Conservation (phyloP, 2,888 invertebrate species). For the Bruchidius siliquastri region DNA sequence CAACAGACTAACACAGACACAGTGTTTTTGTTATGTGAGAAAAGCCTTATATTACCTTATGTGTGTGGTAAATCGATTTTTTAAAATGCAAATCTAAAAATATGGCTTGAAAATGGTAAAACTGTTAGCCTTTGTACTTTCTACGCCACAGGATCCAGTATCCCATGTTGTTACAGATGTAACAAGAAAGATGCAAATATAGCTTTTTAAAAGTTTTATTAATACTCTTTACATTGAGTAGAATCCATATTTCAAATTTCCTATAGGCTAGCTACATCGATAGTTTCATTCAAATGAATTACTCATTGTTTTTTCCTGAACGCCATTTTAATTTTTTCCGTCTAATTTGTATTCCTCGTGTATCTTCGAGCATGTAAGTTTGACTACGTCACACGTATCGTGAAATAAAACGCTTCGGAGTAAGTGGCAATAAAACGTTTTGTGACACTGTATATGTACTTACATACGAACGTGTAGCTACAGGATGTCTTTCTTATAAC, state of each 20-base stretch:
- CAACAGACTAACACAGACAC: no score
- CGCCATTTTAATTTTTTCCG: conserved; percentile 11
- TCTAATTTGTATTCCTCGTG: conserved; percentile 10
- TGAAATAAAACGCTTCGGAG: conserved; percentile 7
- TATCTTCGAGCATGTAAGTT: conserved; percentile 10
- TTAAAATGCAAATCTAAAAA: no score
- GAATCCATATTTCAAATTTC: neutral
- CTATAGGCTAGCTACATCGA: neutral
- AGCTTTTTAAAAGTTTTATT: no score
- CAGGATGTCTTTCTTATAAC: neutral
- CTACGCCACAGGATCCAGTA: no score
- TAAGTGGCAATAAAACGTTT: neutral
- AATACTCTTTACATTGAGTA: no score
- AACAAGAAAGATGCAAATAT: no score
- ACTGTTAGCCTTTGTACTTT: no score
- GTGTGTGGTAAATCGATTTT: no score
- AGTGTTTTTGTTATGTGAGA: no score
- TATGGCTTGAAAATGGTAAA: no score
- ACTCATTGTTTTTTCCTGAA: conserved; percentile 17
- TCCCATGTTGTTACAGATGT: no score
- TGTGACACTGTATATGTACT: neutral
- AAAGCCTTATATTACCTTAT: no score
- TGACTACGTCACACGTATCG: conserved; percentile 11
- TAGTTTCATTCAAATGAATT: conserved; percentile 13
- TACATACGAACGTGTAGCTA: neutral